phyloP scores from a whole-genome alignment of 1,140 invertebrate genomes.

The Macrocentrus cingulum region DNA sequence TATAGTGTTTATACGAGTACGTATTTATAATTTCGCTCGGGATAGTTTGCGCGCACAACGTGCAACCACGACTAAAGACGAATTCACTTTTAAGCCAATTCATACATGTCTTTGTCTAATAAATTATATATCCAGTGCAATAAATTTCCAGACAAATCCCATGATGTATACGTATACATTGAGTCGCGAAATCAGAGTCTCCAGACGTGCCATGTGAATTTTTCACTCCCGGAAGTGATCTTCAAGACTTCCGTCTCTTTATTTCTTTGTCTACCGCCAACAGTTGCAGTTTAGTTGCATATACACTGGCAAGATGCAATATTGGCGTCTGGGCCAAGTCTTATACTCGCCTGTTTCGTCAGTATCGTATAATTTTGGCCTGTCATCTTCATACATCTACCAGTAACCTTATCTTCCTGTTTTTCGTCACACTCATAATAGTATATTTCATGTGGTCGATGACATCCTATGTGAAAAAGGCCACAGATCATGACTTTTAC shows the following conservation, averaged over 20 bases:
- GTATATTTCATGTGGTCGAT: no score
- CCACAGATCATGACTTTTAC: no score
- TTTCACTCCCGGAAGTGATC: not conserved
- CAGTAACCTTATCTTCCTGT: not conserved
- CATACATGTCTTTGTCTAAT: constrained; percentile 16
- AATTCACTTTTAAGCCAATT: constrained; percentile 3
- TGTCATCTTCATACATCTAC: constrained; percentile 24
- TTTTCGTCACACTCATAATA: no score
- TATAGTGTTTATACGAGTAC: constrained; percentile 38
- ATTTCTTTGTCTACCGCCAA: not conserved
- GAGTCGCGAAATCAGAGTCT: not conserved
- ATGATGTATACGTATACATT: not conserved
- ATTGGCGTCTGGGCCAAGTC: constrained; percentile 41
- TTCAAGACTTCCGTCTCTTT: not conserved
- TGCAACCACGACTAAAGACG: constrained; percentile 4
- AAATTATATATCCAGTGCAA: not conserved
- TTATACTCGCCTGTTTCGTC: constrained; percentile 37
- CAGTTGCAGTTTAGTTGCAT: not conserved
- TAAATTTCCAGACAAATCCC: not conserved
- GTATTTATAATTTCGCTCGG: constrained; percentile 40
- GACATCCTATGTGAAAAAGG: no score
- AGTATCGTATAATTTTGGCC: constrained; percentile 37
- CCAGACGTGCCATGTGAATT: not conserved
- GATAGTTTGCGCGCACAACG: constrained; percentile 22
- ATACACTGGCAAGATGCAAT: constrained; percentile 24